Evolutionary conservation across 2,113 vertebrate genomes (phyloP), one percentile per base, ranked within the genome.

Genomic region (Hypocryptadius cinnamomeus): DNA sequence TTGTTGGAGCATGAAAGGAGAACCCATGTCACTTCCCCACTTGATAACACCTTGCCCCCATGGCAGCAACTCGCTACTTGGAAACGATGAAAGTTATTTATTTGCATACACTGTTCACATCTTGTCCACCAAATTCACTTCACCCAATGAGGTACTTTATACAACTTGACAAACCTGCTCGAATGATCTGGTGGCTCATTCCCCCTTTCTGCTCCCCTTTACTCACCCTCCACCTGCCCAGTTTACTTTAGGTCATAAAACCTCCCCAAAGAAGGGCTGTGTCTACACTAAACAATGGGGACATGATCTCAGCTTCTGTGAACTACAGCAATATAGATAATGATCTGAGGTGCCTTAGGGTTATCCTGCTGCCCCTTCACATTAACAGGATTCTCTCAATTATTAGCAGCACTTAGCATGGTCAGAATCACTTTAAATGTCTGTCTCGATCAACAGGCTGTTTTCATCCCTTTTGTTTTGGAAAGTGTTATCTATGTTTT

Each of bases 181-280:
- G 0, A 12, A 0, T 5, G 35, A 63, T 4, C 28, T 17, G 51
- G 22, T 1, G 2, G 4, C 39, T 57, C 5, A 0, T 48, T 79
- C 17, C 20, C 57, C 24, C 12, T 37, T 30, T 18, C 40, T 31
- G 51, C n/a, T 72, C 35, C 12, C 50, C 30, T 6, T 15, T 47
- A 30, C 56, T 48, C 70, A 60, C 25, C 23, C 53, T 42, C 42
- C 13, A 8, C 60, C 54, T 27, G 42, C 21, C 63, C 72, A 10
- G 40, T 79, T 82, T 31, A 15, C 47, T 37, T 54, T 2, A 39
- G 40, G 30, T 44, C 73, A 72, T 48, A 69, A 89, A 81, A 30
- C 30, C 8, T 70, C 59, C 18, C 14, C 83, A n/a, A n/a, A 61
- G 12, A 40, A 13, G 64, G 64, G 72, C 64, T 64, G 82, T 7